Conservation (phyloP, 1,140 invertebrate species). For the Dreissena rostriformis region DNA sequence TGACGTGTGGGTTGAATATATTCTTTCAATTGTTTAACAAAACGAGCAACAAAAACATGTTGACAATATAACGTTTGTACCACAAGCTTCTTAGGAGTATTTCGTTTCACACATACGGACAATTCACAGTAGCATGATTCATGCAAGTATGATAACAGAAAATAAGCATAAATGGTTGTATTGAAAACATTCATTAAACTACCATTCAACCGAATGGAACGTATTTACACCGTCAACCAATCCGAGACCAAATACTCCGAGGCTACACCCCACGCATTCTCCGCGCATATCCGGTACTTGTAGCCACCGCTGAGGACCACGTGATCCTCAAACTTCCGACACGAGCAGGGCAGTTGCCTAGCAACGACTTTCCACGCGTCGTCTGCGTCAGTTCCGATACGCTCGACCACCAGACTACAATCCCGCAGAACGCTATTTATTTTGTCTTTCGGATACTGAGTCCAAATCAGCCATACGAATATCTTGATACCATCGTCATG, state of each 20-base stretch:
- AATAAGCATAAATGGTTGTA: no score
- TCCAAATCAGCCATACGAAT: background rate
- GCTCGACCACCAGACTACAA: background rate
- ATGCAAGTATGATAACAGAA: background rate
- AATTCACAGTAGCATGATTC: no score
- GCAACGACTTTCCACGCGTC: background rate
- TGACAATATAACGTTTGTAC: no score
- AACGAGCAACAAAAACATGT: no score
- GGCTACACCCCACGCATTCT: background rate
- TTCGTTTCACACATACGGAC: no score
- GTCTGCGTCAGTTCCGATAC: background rate
- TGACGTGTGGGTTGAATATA: no score
- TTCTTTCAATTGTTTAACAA: no score
- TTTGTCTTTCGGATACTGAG: background rate
- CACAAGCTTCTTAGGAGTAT: no score
- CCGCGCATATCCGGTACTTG: background rate
- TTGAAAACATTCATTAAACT: no score
- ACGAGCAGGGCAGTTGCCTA: background rate
- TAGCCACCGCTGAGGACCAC: background rate
- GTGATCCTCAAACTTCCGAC: background rate
- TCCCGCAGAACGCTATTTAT: background rate
- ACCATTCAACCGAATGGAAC: no score
- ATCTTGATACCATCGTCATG: background rate
- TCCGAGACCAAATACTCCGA: background rate
- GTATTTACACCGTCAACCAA: no score